Base-by-base conservation (phyloP, 2,113 vertebrate species). In the Halichoeres trimaculatus region DNA sequence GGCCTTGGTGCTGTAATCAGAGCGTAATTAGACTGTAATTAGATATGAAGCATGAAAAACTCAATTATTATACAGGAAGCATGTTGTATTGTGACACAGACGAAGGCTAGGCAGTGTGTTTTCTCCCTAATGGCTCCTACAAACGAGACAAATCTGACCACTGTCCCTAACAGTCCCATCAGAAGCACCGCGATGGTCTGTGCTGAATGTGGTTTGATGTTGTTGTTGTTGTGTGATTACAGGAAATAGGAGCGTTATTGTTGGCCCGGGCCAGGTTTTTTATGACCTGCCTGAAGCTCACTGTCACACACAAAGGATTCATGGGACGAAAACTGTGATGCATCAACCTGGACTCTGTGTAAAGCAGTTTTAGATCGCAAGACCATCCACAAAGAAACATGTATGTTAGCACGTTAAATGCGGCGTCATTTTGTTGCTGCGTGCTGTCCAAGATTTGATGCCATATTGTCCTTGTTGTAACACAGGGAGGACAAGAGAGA, bases 381-480 rank as follows among this genome's bases (percentile, higher is more conserved):
- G 78, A 69, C 2, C 47, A 38, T 45, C 59, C 56, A 13, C 26
- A 47, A 19, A 4, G 20, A 66, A 41, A 40, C 1, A 17, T 56
- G 71, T 43, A 6, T 35, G 16, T 63, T 71, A 71, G 73, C 76
- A 2, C 16, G 45, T 43, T 16, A 43, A 70, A 51, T 14, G 56
- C 19, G 23, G 38, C 40, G 63, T 52, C 41, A 54, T 35, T 58
- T 62, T 1, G 20, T 35, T 57, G 56, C 19, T 38, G 63, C 38
- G 50, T 45, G 38, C 59, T 17, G 55, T 68, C 73, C 74, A 76
- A 80, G 80, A 77, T 80, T 80, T 36, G 53, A 45, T 43, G 61
- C 85, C 87, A 85, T 84, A 88, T 72, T 84, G 82, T 86, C 59
- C 6, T n/a, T 3, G 2, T 61, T 64, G 70, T 62, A 63, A 64